A percentile compares a stretch with the other conserved stretches of the same genome.
Evolutionary conservation across 2,113 vertebrate genomes (phyloP).

Genomic region (Clarias magur): DNA sequence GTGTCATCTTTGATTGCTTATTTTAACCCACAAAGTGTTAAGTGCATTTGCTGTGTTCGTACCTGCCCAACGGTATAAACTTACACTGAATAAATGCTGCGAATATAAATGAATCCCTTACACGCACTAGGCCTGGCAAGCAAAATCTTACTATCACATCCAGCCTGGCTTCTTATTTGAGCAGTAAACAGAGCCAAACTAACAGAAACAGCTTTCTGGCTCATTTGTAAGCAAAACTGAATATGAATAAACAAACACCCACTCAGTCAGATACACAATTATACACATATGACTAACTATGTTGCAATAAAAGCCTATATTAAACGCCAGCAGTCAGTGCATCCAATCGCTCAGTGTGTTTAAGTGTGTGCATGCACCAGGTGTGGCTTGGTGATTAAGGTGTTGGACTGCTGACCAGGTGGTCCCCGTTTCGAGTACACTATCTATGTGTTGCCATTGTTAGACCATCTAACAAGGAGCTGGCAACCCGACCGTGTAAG

Average conservation of each 20-base stretch:
- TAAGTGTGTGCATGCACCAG: neutral
- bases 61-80: neutral
- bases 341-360: neutral
- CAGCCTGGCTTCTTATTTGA: conserved; percentile 2
- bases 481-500: too few relatives aligned
- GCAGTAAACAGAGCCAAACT: conserved; percentile 1
- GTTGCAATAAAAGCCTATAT: conserved; percentile 22
- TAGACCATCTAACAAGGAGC: too few relatives aligned
- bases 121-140: neutral
- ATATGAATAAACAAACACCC: conserved; percentile 16
- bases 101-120: neutral
- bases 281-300: conserved; percentile 11
- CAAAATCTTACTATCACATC: neutral
- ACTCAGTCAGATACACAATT: neutral
- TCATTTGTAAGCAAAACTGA: conserved; percentile 33
- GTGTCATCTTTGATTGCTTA: neutral
- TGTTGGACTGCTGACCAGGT: too few relatives aligned
- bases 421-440: too few relatives aligned
- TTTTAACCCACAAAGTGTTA: neutral
- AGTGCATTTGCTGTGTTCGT: neutral
- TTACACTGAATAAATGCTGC: neutral
- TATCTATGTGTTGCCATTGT: too few relatives aligned
- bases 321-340: neutral
- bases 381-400: too few relatives aligned
- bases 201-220: neutral